Percentiles rank a stretch among this genome's conserved stretches.
phyloP scores from a whole-genome alignment of 1,140 invertebrate genomes.

The Proctacanthus coquilletti region DNA sequence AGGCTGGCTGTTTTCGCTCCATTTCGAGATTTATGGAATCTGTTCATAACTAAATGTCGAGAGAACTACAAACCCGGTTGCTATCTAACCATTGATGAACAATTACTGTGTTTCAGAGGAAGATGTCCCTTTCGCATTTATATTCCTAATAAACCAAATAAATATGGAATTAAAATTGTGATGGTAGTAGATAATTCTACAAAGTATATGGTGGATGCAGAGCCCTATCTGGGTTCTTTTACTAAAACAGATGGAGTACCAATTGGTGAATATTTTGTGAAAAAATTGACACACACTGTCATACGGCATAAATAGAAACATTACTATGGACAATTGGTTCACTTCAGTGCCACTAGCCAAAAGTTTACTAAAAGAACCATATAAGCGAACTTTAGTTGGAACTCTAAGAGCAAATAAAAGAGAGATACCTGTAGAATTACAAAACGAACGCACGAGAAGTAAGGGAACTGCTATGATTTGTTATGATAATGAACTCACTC shows the following conservation, averaged over 20 bases:
- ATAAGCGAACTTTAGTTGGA: conserved; percentile 10
- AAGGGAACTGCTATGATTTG: conserved; percentile 8
- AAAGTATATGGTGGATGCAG: conserved; percentile 19
- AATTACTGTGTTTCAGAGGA: conserved; percentile 18
- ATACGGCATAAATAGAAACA: conserved; percentile 12
- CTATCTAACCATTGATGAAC: conserved; percentile 21
- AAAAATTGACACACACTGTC: conserved; percentile 4
- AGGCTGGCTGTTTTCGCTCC: too few relatives aligned
- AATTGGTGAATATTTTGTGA: conserved; percentile 13
- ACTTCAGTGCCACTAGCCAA: conserved; percentile 6
- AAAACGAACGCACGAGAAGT: too few relatives aligned
- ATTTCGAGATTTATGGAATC: conserved; percentile 21
- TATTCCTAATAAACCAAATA: conserved; percentile 20
- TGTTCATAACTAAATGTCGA: conserved; percentile 17
- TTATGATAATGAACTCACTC: conserved; percentile 8
- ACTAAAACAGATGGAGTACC: conserved; percentile 9
- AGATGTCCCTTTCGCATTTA: conserved; percentile 20
- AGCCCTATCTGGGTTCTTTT: conserved; percentile 15
- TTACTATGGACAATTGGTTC: conserved; percentile 10
- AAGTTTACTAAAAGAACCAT: conserved; percentile 7
- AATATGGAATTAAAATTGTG: conserved; percentile 31
- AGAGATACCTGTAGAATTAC: conserved; percentile 7
- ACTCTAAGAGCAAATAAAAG: conserved; percentile 11
- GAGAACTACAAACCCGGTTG: conserved; percentile 12
- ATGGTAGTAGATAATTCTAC: conserved; percentile 14